Base-by-base conservation (phyloP, 1,140 invertebrate species). In the Anastrepha obliqua region DNA sequence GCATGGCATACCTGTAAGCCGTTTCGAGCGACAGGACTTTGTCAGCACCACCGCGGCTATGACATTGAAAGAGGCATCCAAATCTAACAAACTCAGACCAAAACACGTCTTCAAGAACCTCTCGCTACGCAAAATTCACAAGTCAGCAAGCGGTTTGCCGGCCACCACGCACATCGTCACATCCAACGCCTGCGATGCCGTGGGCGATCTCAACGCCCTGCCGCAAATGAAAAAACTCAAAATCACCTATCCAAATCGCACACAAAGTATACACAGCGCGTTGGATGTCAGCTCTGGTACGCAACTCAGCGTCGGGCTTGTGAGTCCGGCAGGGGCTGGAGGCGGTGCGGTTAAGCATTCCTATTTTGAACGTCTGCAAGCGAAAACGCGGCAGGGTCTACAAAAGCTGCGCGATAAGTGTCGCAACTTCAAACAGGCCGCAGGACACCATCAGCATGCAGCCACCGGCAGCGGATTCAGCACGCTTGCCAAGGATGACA, bases 401-500 rank as follows among this genome's bases (percentile, higher is more conserved):
- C 91, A 92, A 17, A 93, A 92, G 60, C 91, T 93, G 29, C 90
- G 90, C 8, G 91, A 93, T 62, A 93, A 93, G 86, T 93, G 92
- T n/a, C 91, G 92, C 90, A 92, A 78, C 90, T 92, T 64, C 90
- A 93, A 88, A n/a, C 89, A 85, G 17, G n/a, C 44, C 44, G 29
- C 87, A 0, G 74, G n/a, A 0, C 74, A 81, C 15, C 74, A 81
- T 3, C 47, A 81, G 6, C 15, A 81, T 13, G 47, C 74, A 1
- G 47, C 47, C 5, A 58, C 9, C n/a, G 17, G 42, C 20, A 67
- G 60, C 9, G 86, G 78, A 44, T 92, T 93, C 64, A 90, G 90
- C 44, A 91, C 90, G 8, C 88, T 92, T 11, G 89, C 91, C 60
- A 92, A 92, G 55, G 92, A 92, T 15, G 92, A 93, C 47, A 93